These are phyloP conservation scores for Sterrhoptilus dennistouni DNA, from an alignment of 2,113 vertebrate genomes.

Conservation along the genomic window DNA sequence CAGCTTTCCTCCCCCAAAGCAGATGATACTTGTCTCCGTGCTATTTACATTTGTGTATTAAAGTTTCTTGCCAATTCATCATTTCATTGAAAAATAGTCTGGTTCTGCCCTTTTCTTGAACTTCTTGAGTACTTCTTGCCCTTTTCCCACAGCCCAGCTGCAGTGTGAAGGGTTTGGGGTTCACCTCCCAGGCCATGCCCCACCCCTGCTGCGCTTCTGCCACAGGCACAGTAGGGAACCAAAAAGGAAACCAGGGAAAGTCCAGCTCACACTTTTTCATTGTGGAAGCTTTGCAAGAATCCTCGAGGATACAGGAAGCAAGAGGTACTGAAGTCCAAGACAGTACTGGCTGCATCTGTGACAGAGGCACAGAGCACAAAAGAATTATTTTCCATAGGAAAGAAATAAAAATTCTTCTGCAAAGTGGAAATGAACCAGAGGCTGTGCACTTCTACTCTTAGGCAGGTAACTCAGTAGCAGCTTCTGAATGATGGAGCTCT, in stretches of 20 bases:
- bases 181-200: accelerated
- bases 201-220: accelerated
- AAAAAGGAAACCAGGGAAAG: background rate
- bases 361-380: background rate
- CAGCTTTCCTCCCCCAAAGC: background rate
- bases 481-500: accelerated
- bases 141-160: background rate
- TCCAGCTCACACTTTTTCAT: background rate
- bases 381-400: background rate
- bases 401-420: background rate
- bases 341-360: background rate
- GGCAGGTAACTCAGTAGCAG: accelerated
- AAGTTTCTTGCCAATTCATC: background rate
- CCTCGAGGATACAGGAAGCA: background rate
- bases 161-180: background rate
- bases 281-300: background rate
- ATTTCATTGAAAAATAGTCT: background rate
- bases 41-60: background rate
- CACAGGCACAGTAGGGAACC: accelerated
- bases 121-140: background rate
- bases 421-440: background rate
- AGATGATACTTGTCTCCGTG: background rate
- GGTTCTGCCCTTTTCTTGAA: background rate
- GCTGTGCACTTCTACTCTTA: background rate
- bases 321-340: background rate